These are phyloP conservation scores for Acronicta aceris DNA, from an alignment of 2,888 invertebrate species.

Conservation along the genomic window DNA sequence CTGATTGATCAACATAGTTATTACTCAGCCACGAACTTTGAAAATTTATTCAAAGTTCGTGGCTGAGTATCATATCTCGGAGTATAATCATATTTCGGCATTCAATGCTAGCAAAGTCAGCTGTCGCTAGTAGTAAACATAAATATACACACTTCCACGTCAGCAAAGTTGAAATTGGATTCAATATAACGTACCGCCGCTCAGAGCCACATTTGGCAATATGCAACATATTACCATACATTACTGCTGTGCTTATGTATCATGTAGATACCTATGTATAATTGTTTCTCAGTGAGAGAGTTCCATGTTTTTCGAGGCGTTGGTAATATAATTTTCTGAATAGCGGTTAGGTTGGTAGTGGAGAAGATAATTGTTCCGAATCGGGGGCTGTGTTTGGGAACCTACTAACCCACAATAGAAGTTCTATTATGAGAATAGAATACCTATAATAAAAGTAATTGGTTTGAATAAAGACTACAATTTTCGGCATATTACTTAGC, in stretches of 20 bases:
- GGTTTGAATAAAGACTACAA: too few species aligned
- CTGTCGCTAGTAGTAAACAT: conserved; percentile 22
- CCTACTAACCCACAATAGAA: too few species aligned
- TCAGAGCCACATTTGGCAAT: conserved; percentile 25
- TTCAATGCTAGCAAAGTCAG: background rate
- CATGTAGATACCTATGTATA: background rate
- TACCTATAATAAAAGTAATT: too few species aligned
- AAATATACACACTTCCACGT: conserved; percentile 17
- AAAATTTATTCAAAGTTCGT: too few species aligned
- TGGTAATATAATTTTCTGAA: background rate
- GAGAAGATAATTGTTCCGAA: background rate
- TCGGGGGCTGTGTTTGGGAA: background rate
- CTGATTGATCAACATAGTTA: too few species aligned
- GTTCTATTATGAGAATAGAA: too few species aligned
- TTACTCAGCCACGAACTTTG: too few species aligned
- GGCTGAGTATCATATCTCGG: too few species aligned
- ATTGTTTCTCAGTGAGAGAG: background rate
- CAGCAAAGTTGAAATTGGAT: conserved; percentile 47
- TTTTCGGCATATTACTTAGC: too few species aligned
- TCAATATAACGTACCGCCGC: conserved; percentile 26
- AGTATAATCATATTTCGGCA: too few species aligned
- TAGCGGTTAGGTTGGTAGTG: background rate
- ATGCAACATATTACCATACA: conserved; percentile 18
- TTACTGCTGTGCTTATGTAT: background rate
- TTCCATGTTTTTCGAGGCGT: background rate